Base-by-base conservation (phyloP, 2,888 invertebrate genomes). In the Spatulosminthurus flaviceps region DNA sequence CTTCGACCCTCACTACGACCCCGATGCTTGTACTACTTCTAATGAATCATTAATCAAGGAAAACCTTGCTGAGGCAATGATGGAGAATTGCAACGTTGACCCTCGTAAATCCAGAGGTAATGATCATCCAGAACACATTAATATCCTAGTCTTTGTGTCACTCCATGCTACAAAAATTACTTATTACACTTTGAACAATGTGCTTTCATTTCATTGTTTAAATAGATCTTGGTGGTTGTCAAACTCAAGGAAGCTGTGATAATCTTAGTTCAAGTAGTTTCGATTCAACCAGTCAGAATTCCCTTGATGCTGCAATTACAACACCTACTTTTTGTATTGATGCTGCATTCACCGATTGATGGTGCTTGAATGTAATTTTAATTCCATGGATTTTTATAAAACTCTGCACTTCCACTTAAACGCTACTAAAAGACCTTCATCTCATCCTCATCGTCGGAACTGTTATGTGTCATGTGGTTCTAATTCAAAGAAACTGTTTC, bases 1-100 rank as follows among this genome's bases (percentile, higher is more conserved):
- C 76, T 91, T 94, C 86, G 95, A 95, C 88, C 82, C 83, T n/a
- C 26, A 64, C 16, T 84, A 84, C 61, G 83, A 84, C 69, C 79
- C 83, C 19, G 84, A 85, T 29, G 69, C 80, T 13, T 80, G 81
- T 19, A 34, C 81, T 41, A 79, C 83, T 69, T 80, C 83, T 51
- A 82, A 77, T 78, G 96, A 96, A 86, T 92, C 93, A 79, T 93
- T 94, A 86, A 89, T 97, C 21, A 91, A 92, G 84, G 96, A 96
- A 87, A 95, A 95, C 88, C 90, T 97, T 77, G 97, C 96, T 0
- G 97, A 97, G 87, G 97, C 97, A 76, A 97, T 97, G 97, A 90
- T 94, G 85, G 97, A 97, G 87, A 92, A 92, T 24, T 92, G 93
- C 9, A 89, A 90, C 16, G 88, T 89, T 16, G 87, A 51, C 16